These are phyloP conservation scores for Metalampra italica DNA, from an alignment of 2,888 invertebrate species.

Conservation along the genomic window DNA sequence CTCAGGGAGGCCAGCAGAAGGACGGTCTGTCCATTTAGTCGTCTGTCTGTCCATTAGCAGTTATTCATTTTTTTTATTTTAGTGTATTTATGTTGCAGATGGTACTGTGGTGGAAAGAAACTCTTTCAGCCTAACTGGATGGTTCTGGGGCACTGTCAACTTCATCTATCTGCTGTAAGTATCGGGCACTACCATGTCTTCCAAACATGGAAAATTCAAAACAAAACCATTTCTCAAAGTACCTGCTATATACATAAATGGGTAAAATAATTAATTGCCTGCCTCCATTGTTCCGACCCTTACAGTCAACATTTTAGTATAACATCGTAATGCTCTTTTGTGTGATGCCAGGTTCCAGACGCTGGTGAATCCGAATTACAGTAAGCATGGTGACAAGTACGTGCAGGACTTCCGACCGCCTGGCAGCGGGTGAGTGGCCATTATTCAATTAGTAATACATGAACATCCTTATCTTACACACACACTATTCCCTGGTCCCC, in stretches of 20 bases:
- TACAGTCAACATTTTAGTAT: too few species aligned
- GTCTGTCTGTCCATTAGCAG: not conserved
- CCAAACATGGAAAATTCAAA: not conserved
- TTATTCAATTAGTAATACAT: not conserved
- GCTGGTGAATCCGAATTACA: slow-evolving; percentile 58
- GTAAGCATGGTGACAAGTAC: slow-evolving; percentile 63
- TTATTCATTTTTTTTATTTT: not conserved
- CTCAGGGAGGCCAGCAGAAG: too few species aligned
- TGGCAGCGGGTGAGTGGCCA: slow-evolving; percentile 57
- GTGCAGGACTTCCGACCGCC: slow-evolving; percentile 62
- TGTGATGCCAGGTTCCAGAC: slow-evolving; percentile 51
- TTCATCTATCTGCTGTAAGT: slow-evolving; percentile 79
- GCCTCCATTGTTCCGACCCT: too few species aligned
- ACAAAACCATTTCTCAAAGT: too few species aligned
- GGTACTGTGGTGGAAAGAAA: slow-evolving; percentile 68
- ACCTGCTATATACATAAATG: not conserved
- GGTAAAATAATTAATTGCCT: not conserved
- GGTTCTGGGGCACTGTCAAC: slow-evolving; percentile 74
- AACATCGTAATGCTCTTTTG: not conserved
- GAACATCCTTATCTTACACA: not conserved
- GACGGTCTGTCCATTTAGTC: too few species aligned
- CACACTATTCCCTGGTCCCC: too few species aligned
- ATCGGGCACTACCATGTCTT: not conserved
- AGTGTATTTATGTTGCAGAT: slow-evolving; percentile 58
- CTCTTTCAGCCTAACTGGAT: slow-evolving; percentile 69